These are phyloP conservation scores for Callinectes sapidus DNA, from an alignment of 2,888 invertebrate genomes.

Conservation along the genomic window DNA sequence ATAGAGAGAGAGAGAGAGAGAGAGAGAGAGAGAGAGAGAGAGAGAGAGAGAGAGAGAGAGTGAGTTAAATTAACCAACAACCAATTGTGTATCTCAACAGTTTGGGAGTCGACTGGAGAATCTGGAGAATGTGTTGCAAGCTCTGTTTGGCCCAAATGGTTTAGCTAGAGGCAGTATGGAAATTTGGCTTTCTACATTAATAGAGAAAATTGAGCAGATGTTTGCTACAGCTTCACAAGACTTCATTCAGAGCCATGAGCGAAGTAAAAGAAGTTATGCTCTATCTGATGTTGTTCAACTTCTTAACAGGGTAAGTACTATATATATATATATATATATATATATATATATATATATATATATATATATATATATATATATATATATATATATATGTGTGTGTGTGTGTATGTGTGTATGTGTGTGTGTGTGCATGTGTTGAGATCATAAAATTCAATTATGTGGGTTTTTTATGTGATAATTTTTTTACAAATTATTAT, in stretches of 20 bases:
- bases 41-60: too few relatives aligned
- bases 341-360: background rate
- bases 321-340: background rate
- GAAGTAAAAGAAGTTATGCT: slow-evolving; percentile 49
- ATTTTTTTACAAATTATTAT: too few relatives aligned
- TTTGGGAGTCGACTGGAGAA: slow-evolving; percentile 61
- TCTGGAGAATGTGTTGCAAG: slow-evolving; percentile 51
- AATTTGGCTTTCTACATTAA: slow-evolving; percentile 6
- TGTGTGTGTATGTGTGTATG: background rate
- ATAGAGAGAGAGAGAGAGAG: too few relatives aligned
- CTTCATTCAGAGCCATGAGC: slow-evolving; percentile 42
- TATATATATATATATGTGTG: background rate
- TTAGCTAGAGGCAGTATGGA: slow-evolving; percentile 38
- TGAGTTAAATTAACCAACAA: background rate
- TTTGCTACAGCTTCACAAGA: slow-evolving; percentile 53
- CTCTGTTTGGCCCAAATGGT: slow-evolving; percentile 52
- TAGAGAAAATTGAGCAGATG: slow-evolving; percentile 49
- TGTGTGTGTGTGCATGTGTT: too few relatives aligned
- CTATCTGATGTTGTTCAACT: slow-evolving; percentile 40
- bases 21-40: too few relatives aligned
- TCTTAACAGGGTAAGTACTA: slow-evolving; percentile 42
- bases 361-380: background rate
- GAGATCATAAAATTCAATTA: too few relatives aligned
- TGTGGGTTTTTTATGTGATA: too few relatives aligned
- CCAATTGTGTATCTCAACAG: slow-evolving; percentile 14